Conservation (phyloP, 2,888 invertebrate species). For the Malthinus seriepunctatus region DNA sequence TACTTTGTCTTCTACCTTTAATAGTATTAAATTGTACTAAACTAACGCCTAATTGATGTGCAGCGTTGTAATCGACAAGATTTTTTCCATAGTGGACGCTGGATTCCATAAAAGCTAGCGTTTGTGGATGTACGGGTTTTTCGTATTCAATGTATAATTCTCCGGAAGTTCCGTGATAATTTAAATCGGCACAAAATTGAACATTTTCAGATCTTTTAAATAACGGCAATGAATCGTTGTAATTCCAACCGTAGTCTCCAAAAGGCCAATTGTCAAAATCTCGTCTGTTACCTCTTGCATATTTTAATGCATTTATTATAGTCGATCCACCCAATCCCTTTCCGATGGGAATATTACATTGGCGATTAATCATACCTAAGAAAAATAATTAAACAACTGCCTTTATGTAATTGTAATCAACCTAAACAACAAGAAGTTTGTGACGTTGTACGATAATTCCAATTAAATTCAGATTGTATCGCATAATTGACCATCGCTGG, state of each 20-base stretch:
- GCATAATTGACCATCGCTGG: slow-evolving; percentile 1
- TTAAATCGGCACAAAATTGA: slow-evolving; percentile 54
- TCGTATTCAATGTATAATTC: slow-evolving; percentile 67
- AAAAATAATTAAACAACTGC: slow-evolving; percentile 38
- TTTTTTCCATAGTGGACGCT: slow-evolving; percentile 60
- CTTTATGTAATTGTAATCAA: not conserved
- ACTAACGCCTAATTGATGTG: slow-evolving; percentile 63
- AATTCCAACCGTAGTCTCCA: slow-evolving; percentile 55
- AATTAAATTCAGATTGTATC: slow-evolving; percentile 9
- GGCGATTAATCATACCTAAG: slow-evolving; percentile 31
- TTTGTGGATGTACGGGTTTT: slow-evolving; percentile 62
- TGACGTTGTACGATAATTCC: slow-evolving; percentile 4
- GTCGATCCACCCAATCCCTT: slow-evolving; percentile 34
- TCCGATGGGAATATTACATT: slow-evolving; percentile 31
- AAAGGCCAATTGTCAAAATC: slow-evolving; percentile 34
- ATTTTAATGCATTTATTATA: slow-evolving; percentile 31
- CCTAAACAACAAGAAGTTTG: slow-evolving; percentile 11
- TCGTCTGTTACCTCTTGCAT: slow-evolving; percentile 30
- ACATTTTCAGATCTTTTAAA: slow-evolving; percentile 43
- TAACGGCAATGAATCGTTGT: slow-evolving; percentile 43
- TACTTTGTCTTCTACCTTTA: slow-evolving; percentile 73
- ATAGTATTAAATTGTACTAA: slow-evolving; percentile 66
- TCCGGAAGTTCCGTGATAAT: slow-evolving; percentile 67
- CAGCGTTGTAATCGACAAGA: slow-evolving; percentile 66
- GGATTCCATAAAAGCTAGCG: slow-evolving; percentile 65